Percentiles rank a stretch among this genome's conserved stretches.
Evolutionary conservation across 2,888 invertebrate species (phyloP).

Genomic region (Gandaritis pyraliata): DNA sequence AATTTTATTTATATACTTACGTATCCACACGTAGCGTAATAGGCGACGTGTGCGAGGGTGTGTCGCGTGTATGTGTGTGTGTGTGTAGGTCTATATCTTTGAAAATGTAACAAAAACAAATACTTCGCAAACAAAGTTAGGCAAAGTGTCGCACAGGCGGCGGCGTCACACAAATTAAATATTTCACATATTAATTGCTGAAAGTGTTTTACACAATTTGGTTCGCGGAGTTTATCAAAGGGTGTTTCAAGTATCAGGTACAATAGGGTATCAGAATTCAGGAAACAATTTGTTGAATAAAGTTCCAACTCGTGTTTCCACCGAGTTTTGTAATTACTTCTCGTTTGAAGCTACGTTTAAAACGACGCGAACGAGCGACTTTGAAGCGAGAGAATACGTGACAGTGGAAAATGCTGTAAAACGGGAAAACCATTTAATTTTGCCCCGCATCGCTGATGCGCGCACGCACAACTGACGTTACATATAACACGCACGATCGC

Average conservation of each 20-base stretch:
- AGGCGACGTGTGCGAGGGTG: too few species aligned
- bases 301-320: slow-evolving; percentile 15
- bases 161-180: slow-evolving; percentile 48
- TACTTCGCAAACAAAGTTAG: slow-evolving; percentile 44
- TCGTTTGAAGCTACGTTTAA: slow-evolving; percentile 14
- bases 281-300: slow-evolving; percentile 26
- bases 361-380: slow-evolving; percentile 8
- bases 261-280: slow-evolving; percentile 21
- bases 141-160: slow-evolving; percentile 44
- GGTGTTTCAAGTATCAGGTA: slow-evolving; percentile 14
- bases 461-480: neutral
- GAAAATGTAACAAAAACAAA: slow-evolving; percentile 37
- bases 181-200: slow-evolving; percentile 49
- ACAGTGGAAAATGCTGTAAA: neutral
- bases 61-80: too few species aligned
- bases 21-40: too few species aligned
- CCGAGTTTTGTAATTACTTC: slow-evolving; percentile 27
- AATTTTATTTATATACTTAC: too few species aligned
- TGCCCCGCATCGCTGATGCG: neutral
- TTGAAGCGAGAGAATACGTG: neutral
- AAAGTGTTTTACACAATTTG: slow-evolving; percentile 40
- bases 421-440: neutral
- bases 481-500: slow-evolving; percentile 3
- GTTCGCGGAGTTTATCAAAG: slow-evolving; percentile 37
- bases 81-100: neutral